phyloP scores from a whole-genome alignment of 1,140 invertebrate species.

The Sinella curviseta region DNA sequence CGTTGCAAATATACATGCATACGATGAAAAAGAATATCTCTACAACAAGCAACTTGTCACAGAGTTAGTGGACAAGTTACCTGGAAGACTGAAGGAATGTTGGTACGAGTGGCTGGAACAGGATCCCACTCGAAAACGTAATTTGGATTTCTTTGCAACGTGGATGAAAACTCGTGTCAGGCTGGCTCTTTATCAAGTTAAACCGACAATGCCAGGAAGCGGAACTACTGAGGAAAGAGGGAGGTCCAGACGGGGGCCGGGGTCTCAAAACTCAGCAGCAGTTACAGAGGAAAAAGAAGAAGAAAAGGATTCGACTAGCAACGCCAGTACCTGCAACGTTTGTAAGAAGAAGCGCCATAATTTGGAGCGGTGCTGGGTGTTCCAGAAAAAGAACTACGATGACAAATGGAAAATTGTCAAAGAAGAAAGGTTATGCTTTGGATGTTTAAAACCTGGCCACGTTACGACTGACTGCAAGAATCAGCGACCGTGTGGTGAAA shows the following conservation, averaged over 20 bases:
- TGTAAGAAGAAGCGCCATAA: not conserved
- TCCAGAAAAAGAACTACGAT: not conserved
- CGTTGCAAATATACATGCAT: not conserved
- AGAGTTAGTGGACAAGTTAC: not conserved
- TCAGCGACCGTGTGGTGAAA: not conserved
- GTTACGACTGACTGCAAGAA: not conserved
- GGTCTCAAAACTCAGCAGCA: not conserved
- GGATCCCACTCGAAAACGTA: not conserved
- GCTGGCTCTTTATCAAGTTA: not conserved
- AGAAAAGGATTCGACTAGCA: not conserved
- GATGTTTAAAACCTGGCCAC: not conserved
- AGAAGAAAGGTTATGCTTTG: not conserved
- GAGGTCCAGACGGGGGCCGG: not conserved
- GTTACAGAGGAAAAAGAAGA: not conserved
- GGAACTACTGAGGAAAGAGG: not conserved
- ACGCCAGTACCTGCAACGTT: not conserved
- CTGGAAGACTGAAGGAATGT: not conserved
- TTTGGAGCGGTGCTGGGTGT: not conserved
- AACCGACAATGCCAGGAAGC: not conserved
- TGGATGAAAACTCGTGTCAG: not conserved
- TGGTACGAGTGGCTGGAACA: not conserved
- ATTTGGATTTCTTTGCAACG: not conserved
- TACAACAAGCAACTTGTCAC: not conserved
- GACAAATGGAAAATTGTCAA: conserved; percentile 3
- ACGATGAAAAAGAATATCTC: not conserved